A percentile compares a stretch with the other conserved stretches of the same genome.
phyloP scores from a whole-genome alignment of 2,888 invertebrate genomes.

The Amblyteles armatorius region DNA sequence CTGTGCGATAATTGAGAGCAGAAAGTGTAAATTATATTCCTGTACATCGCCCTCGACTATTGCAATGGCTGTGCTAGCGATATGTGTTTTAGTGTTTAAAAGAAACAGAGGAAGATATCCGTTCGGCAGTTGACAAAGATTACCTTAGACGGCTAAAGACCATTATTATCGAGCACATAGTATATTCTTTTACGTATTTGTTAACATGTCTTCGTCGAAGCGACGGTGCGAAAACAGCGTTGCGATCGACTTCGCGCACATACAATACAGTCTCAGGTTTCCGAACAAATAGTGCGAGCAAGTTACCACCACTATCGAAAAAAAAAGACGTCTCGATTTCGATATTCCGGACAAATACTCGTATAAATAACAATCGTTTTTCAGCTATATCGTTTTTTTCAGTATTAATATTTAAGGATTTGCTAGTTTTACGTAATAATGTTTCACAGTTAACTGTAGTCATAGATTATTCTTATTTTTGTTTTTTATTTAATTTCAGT shows the following conservation, averaged over 20 bases:
- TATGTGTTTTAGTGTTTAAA: constrained; percentile 29
- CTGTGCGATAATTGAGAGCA: constrained; percentile 2
- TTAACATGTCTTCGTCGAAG: background rate
- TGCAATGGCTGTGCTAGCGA: constrained; percentile 60
- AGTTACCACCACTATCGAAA: background rate
- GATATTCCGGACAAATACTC: background rate
- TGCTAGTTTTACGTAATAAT: background rate
- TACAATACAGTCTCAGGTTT: background rate
- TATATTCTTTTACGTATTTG: constrained; percentile 35
- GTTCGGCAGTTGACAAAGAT: constrained; percentile 11
- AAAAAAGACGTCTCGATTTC: background rate
- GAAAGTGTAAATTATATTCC: background rate
- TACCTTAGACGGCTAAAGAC: background rate
- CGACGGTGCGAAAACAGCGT: background rate
- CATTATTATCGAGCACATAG: constrained; percentile 7
- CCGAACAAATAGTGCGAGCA: background rate
- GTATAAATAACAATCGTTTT: background rate
- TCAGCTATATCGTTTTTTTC: background rate
- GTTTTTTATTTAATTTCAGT: background rate
- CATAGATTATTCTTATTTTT: background rate
- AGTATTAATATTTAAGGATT: background rate
- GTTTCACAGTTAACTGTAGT: background rate
- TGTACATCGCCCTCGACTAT: constrained; percentile 35
- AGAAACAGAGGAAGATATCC: background rate
- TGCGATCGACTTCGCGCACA: background rate